Conservation (phyloP, 2,888 invertebrate genomes). For the Muscina levida region DNA sequence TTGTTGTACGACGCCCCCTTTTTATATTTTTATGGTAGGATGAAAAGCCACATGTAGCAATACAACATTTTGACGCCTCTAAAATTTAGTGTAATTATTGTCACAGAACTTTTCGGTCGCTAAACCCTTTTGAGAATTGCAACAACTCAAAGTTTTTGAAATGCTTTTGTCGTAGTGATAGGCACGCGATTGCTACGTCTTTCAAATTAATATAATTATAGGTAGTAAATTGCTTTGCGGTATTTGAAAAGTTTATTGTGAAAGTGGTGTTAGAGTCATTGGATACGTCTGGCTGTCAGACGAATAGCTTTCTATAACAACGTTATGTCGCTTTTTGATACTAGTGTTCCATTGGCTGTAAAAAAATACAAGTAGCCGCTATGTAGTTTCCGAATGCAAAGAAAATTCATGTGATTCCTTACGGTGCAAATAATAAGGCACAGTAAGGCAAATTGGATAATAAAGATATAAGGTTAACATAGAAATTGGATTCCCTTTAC, state of each 20-base stretch:
- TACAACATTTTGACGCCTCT: constrained; percentile 16
- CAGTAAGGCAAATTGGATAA: no score
- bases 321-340: no score
- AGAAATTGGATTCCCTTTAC: no score
- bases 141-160: no score
- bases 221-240: constrained; percentile 64
- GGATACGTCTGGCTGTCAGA: constrained; percentile 20
- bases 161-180: background rate
- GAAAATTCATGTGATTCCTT: no score
- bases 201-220: constrained; percentile 62
- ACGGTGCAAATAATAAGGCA: no score
- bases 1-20: no score
- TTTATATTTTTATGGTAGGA: constrained; percentile 9
- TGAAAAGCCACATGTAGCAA: background rate
- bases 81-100: constrained; percentile 55
- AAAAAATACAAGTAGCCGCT: no score
- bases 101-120: constrained; percentile 50
- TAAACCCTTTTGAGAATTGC: background rate
- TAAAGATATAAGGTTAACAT: no score
- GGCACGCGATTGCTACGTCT: constrained; percentile 61
- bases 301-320: no score
- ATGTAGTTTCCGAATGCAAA: no score
- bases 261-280: constrained; percentile 52
- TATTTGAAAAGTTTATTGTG: constrained; percentile 57
- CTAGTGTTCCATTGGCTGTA: no score